Evolutionary conservation across 2,888 invertebrate species (phyloP).

Genomic region (Morinoia aosen): DNA sequence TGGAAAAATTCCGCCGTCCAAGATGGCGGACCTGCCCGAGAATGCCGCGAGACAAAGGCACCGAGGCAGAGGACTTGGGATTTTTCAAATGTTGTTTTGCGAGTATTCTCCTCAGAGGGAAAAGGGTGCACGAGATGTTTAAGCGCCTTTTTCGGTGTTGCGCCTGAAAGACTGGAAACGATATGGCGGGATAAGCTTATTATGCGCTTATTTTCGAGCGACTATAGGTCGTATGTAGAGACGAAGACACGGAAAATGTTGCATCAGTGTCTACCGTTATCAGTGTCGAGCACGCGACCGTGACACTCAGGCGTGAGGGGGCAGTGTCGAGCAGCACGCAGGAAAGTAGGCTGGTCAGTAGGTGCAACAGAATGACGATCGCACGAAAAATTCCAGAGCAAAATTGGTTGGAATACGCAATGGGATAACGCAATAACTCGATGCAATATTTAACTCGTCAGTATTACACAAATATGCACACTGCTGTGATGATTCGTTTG

Average conservation of each 20-base stretch:
- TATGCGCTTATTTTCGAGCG: background rate
- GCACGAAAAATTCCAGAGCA: too few relatives aligned
- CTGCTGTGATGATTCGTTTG: too few relatives aligned
- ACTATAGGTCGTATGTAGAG: background rate
- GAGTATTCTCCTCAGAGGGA: background rate
- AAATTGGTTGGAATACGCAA: too few relatives aligned
- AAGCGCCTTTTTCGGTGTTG: background rate
- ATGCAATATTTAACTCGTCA: too few relatives aligned
- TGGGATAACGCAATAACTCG: too few relatives aligned
- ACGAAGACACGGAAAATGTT: background rate
- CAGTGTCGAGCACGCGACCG: too few relatives aligned
- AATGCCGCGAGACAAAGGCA: background rate
- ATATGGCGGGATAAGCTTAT: background rate
- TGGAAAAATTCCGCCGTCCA: background rate
- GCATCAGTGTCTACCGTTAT: background rate
- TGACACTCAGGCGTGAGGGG: too few relatives aligned
- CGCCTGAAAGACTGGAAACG: background rate
- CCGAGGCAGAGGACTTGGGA: background rate
- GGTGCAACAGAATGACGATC: too few relatives aligned
- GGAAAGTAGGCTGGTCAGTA: too few relatives aligned
- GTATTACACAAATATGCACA: too few relatives aligned
- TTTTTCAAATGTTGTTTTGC: background rate
- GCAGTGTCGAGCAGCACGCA: too few relatives aligned
- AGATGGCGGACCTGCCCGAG: background rate
- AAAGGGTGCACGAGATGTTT: background rate